These are phyloP conservation scores for Sebastes taczanowskii DNA, from an alignment of 2,797 vertebrate species.

Conservation along the genomic window DNA sequence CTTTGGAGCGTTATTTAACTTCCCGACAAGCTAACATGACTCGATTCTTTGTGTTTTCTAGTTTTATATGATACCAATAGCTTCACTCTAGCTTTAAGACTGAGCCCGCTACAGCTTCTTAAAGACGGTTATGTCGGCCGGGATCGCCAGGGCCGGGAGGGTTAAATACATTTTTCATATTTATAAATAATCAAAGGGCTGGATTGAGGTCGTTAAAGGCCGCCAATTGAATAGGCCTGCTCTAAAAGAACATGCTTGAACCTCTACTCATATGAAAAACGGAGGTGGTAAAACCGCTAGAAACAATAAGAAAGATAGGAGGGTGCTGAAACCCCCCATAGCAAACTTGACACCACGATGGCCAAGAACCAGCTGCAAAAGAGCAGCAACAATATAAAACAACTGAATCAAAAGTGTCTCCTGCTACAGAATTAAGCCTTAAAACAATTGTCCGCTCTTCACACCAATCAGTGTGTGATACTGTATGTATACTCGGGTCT, in stretches of 20 bases:
- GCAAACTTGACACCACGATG: neutral
- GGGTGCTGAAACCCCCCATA: neutral
- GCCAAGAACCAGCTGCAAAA: neutral
- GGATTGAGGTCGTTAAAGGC: too few relatives aligned
- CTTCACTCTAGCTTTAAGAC: too few relatives aligned
- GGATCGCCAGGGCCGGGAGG: too few relatives aligned
- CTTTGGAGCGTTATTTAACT: too few relatives aligned
- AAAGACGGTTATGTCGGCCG: too few relatives aligned
- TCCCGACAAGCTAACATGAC: too few relatives aligned
- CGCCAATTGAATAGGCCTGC: too few relatives aligned
- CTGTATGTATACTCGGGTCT: neutral
- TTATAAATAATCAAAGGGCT: too few relatives aligned
- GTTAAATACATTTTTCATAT: too few relatives aligned
- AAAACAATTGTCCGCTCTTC: neutral
- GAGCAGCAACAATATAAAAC: neutral
- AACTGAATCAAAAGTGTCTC: neutral
- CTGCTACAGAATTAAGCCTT: neutral
- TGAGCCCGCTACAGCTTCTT: too few relatives aligned
- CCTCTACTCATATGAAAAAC: neutral
- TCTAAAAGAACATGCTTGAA: neutral
- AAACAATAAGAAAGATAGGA: neutral
- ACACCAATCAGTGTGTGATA: neutral
- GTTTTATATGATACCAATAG: too few relatives aligned
- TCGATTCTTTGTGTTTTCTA: too few relatives aligned
- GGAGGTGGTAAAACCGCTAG: neutral